These are phyloP conservation scores for Balaeniceps rex DNA, from an alignment of 2,113 vertebrate species.

Conservation along the genomic window DNA sequence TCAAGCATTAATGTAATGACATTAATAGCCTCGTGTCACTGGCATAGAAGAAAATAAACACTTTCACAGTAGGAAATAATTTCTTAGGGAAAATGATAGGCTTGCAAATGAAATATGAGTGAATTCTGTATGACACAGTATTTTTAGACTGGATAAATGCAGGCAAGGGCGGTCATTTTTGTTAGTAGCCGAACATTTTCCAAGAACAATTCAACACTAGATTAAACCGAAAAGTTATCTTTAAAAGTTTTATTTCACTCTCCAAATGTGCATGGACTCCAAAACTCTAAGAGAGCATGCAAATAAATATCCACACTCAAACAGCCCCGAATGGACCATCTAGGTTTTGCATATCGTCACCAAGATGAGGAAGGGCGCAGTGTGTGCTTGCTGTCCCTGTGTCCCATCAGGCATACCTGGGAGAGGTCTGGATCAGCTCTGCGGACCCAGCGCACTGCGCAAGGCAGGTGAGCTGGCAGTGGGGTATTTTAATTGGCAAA, in stretches of 20 bases:
- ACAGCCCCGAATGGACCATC: background rate
- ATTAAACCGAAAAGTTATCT: background rate
- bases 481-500: background rate
- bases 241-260: background rate
- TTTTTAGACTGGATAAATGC: background rate
- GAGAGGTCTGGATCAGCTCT: background rate
- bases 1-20: background rate
- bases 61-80: background rate
- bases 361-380: background rate
- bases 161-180: background rate
- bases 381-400: background rate
- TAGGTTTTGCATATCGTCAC: background rate
- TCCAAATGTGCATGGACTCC: background rate
- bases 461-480: background rate
- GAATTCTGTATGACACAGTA: background rate
- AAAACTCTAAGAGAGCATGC: background rate
- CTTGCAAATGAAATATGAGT: background rate
- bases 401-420: rapidly evolving
- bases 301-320: background rate
- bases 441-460: background rate
- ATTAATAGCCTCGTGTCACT: background rate
- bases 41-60: background rate
- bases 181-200: background rate
- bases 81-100: background rate
- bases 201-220: background rate